These are phyloP conservation scores for Oreochromis grahami DNA, from an alignment of 2,797 vertebrate genomes.

Conservation along the genomic window DNA sequence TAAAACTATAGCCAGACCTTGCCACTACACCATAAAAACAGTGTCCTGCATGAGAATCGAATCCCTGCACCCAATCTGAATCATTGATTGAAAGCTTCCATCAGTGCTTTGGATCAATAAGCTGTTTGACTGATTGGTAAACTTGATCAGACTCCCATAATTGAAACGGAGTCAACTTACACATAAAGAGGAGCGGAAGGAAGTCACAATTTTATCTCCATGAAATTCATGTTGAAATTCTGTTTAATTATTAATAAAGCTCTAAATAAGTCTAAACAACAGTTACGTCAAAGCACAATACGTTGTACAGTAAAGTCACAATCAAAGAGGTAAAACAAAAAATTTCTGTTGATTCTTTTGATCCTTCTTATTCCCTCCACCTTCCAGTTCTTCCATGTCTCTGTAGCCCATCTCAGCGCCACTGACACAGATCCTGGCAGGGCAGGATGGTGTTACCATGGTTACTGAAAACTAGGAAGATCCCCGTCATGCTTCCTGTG, in stretches of 20 bases:
- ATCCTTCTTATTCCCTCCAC: background rate
- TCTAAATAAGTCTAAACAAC: background rate
- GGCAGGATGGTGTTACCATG: slow-evolving; percentile 63
- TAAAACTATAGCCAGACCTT: background rate
- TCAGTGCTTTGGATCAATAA: slow-evolving; percentile 2
- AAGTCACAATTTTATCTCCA: slow-evolving; percentile 9
- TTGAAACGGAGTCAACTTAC: background rate
- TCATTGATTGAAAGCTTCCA: background rate
- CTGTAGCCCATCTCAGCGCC: slow-evolving; percentile 14
- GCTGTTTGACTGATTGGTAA: slow-evolving; percentile 13
- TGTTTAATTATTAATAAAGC: background rate
- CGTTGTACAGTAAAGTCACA: background rate
- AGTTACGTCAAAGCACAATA: background rate
- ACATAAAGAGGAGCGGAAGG: slow-evolving; percentile 17
- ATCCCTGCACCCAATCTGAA: slow-evolving; percentile 3
- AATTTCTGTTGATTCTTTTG: background rate
- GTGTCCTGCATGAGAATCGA: background rate
- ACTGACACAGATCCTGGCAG: slow-evolving; percentile 53
- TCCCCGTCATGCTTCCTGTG: slow-evolving; percentile 14
- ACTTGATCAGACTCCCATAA: slow-evolving; percentile 10
- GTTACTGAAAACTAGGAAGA: slow-evolving; percentile 55
- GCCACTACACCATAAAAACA: background rate
- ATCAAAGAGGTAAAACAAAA: background rate
- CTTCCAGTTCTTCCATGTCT: background rate
- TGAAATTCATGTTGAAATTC: background rate